Base-by-base conservation (phyloP, 2,113 vertebrate species). In the Siniperca knerii region DNA sequence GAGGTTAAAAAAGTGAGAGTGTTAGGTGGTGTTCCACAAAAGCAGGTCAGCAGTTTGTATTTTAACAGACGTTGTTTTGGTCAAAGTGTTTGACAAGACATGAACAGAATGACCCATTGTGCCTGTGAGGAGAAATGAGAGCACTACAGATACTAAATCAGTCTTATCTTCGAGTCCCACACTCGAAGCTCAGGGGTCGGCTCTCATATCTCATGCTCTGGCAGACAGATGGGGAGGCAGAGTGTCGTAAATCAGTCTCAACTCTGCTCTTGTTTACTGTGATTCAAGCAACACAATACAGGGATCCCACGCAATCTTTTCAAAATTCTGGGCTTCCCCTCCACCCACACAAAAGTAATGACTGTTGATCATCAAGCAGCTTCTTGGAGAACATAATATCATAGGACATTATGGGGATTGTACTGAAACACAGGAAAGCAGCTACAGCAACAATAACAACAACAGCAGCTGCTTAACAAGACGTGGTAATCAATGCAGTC, bases 191-290 rank as follows among this genome's bases (percentile, higher is more conserved):
- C 86, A 71, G 52, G 10, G 77, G 70, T 71, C 35, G 21, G 1
- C 64, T 55, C 75, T 80, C 79, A 79, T 89, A 90, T 90, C 83
- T 85, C 81, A 13, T 7, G 12, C 61, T 44, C 58, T 7, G 37
- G 79, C 77, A 33, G 44, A 42, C 81, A 68, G 44, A 61, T 11
- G 0, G 69, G 72, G 69, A 60, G 61, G 62, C 23, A 2, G 1
- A 35, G 68, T 0, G 84, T 16, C 12, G 2, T 79, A 92, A 88
- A 88, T 84, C 87, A 86, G 37, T 70, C 66, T 13, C 46, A 66
- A 79, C 79, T 48, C 85, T 40, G 65, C 81, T 68, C 66, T 62
- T 33, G 9, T 4, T 21, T 12, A 11, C n/a, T 71, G 67, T 15
- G 40, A 78, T 82, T 78, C 64, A 70, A 37, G 12, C 54, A 10